These are phyloP conservation scores for Chironomus tepperi DNA, from an alignment of 1,140 invertebrate genomes.

Conservation along the genomic window DNA sequence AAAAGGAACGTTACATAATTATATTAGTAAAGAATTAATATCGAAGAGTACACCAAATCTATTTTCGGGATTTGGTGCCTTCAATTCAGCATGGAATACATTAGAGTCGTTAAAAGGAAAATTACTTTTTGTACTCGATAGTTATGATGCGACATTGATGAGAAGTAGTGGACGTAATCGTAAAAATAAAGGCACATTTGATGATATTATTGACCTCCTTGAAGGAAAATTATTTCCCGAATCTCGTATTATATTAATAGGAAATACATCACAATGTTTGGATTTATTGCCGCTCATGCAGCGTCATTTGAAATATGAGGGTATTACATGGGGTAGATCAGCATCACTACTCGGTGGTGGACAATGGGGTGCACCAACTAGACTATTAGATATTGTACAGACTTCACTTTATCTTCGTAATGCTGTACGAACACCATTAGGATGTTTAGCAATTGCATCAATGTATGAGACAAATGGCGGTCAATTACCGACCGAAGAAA, in stretches of 20 bases:
- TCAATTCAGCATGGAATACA: constrained; percentile 36
- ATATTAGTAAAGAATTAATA: constrained; percentile 42
- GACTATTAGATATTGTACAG: constrained; percentile 34
- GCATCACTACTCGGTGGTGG: constrained; percentile 41
- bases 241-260: constrained; percentile 39
- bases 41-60: constrained; percentile 27
- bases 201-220: constrained; percentile 44
- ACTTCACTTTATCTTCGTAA: constrained; percentile 29
- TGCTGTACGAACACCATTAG: constrained; percentile 43
- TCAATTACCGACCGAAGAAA: constrained; percentile 35
- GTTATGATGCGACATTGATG: constrained; percentile 42
- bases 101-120: constrained; percentile 43
- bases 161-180: constrained; percentile 28
- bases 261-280: constrained; percentile 42
- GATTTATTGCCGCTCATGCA: constrained; percentile 40
- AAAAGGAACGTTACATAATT: constrained; percentile 33
- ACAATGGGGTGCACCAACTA: constrained; percentile 36
- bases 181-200: constrained; percentile 37
- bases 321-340: constrained; percentile 47
- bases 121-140: constrained; percentile 47
- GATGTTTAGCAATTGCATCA: constrained; percentile 40
- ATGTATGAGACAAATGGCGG: constrained; percentile 29
- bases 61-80: constrained; percentile 27
- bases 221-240: constrained; percentile 47
- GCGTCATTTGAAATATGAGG: constrained; percentile 42